Base-by-base conservation (phyloP, 2,888 invertebrate species). In the Patella depressa region DNA sequence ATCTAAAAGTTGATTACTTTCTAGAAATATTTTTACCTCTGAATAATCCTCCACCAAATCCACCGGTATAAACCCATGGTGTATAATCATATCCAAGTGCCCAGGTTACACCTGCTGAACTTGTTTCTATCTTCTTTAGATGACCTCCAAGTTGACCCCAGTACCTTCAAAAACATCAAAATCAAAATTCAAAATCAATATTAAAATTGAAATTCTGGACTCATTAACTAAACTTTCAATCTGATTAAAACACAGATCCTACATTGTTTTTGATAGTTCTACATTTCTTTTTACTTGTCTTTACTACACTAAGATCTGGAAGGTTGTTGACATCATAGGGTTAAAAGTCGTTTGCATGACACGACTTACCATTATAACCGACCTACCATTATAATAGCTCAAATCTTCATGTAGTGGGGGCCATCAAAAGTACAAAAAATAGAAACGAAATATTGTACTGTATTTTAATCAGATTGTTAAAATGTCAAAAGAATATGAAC, bases 61-160 rank as follows among this genome's bases (percentile, higher is more conserved):
- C 96, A 7, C 96, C 95, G 15, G 96, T 96, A 88, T 97, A 97
- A 5, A 95, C 95, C 96, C 96, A 97, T n/a, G 95, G 95, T 53
- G 95, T 95, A 87, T 95, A 95, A 90, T 97, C 96, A 89, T 96
- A 96, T 24, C 96, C 95, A 82, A 97, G 94, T 1, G 96, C 97
- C 97, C 97, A 98, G n/a, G 95, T 95, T n/a, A 84, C 79, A n/a
- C 96, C 96, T 76, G 93, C 93, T 76, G 93, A 93, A 88, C 95
- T 95, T 73, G 95, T 94, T 90, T 96, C 96, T 0, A 97, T 94
- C 85, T 94, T 93, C 80, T 95, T 93, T 83, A 97, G 93, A 92
- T 97, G 96, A 0, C 97, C 97, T 7, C 97, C 97, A 87, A 97
- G 94, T 92, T 96, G 95, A 69, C 96, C 93, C 96, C 96, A 97